phyloP scores from a whole-genome alignment of 1,140 invertebrate species.

The Cydia strobilella region DNA sequence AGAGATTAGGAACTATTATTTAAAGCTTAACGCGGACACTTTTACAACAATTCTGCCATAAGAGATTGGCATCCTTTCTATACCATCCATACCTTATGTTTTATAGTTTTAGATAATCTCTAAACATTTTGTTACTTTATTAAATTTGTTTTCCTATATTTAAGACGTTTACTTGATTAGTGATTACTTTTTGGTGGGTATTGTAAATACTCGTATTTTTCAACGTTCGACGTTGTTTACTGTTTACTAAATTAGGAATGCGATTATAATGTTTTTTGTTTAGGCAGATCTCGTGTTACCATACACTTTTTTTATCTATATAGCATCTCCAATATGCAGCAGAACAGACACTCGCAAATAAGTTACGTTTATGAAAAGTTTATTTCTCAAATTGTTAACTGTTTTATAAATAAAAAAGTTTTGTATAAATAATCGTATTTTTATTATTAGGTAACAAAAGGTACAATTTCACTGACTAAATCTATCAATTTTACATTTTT shows the following conservation, averaged over 20 bases:
- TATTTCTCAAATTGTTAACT: slow-evolving; percentile 32
- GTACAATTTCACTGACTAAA: too few species aligned
- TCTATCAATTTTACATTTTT: too few species aligned
- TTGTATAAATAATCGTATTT: slow-evolving; percentile 44
- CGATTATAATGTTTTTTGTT: slow-evolving; percentile 6
- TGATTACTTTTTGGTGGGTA: slow-evolving; percentile 35
- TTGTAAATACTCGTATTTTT: slow-evolving; percentile 48
- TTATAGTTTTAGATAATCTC: slow-evolving; percentile 22
- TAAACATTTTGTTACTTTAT: slow-evolving; percentile 21
- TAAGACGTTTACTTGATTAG: slow-evolving; percentile 31
- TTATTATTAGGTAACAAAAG: too few species aligned
- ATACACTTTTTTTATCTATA: not conserved
- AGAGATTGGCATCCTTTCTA: too few species aligned
- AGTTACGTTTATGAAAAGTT: slow-evolving; percentile 39
- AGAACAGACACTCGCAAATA: slow-evolving; percentile 27
- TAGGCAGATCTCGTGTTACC: not conserved
- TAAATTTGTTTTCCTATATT: slow-evolving; percentile 18
- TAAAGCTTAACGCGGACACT: too few species aligned
- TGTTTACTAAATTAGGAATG: not conserved
- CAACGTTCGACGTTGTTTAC: slow-evolving; percentile 20
- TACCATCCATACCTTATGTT: too few species aligned
- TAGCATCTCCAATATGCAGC: not conserved
- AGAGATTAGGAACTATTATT: too few species aligned
- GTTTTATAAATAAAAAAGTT: slow-evolving; percentile 38
- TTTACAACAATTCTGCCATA: too few species aligned